Evolutionary conservation across 1,140 invertebrate species (phyloP).

Genomic region (Aricia agestis): DNA sequence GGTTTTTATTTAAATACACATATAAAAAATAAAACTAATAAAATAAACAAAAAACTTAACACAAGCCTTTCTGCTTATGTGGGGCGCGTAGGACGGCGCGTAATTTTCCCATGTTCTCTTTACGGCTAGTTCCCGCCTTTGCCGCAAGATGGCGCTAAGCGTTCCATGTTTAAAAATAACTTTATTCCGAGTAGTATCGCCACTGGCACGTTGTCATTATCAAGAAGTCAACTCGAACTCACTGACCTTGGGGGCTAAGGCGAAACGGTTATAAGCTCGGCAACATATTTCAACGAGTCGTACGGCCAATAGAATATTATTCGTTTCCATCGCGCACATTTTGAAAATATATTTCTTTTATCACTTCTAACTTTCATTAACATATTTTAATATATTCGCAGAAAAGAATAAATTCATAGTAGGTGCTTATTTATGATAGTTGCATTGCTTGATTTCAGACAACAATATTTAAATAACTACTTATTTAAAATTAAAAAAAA

Average conservation of each 20-base stretch:
- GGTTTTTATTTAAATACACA: too few relatives aligned
- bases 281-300: slow-evolving; percentile 37
- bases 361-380: too few relatives aligned
- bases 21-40: not conserved
- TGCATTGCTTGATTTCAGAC: too few relatives aligned
- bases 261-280: slow-evolving; percentile 56
- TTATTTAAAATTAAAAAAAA: too few relatives aligned
- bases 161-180: slow-evolving; percentile 27
- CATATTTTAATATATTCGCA: too few relatives aligned
- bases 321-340: not conserved
- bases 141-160: slow-evolving; percentile 47
- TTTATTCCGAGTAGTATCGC: slow-evolving; percentile 24
- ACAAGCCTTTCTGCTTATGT: not conserved
- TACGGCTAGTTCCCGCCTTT: not conserved
- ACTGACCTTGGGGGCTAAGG: slow-evolving; percentile 65
- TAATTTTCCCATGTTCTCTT: slow-evolving; percentile 1
- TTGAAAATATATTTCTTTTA: not conserved
- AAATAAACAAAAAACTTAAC: not conserved
- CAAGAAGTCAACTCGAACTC: slow-evolving; percentile 62
- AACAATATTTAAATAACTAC: too few relatives aligned
- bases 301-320: not conserved
- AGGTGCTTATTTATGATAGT: too few relatives aligned
- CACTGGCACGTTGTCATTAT: slow-evolving; percentile 48
- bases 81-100: not conserved
- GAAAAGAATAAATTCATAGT: too few relatives aligned